phyloP scores from a whole-genome alignment of 2,797 vertebrate genomes.

The Emydoidea blandingii region DNA sequence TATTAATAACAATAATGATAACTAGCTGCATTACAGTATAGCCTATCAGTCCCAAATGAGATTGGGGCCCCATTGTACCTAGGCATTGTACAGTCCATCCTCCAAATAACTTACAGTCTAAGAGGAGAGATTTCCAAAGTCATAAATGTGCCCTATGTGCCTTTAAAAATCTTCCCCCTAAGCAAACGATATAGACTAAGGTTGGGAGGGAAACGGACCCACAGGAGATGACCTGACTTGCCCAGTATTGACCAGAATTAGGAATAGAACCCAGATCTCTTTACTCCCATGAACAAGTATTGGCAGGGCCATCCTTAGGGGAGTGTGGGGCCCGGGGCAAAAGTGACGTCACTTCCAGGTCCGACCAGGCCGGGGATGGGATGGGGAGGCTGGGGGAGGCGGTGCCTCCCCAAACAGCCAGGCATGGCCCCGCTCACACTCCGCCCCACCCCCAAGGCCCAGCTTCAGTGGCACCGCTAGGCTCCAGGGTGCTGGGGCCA shows the following conservation, averaged over 20 bases:
- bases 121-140: neutral
- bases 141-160: accelerated
- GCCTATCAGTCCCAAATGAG: neutral
- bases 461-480: too few species aligned
- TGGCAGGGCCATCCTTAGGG: too few species aligned
- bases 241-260: accelerated
- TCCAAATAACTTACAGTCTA: constrained; percentile 3
- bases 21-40: neutral
- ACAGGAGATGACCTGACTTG: neutral
- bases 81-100: neutral
- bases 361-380: too few species aligned
- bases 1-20: neutral
- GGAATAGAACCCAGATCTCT: neutral
- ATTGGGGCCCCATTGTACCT: neutral
- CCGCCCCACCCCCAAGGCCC: too few species aligned
- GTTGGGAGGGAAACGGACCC: neutral
- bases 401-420: too few species aligned
- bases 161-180: neutral
- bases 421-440: too few species aligned
- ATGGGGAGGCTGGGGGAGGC: too few species aligned
- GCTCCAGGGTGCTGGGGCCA: too few species aligned
- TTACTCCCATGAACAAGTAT: neutral
- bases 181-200: neutral
- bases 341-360: too few species aligned
- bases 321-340: too few species aligned